Base-by-base conservation (phyloP, 1,140 invertebrate genomes). In the Papilio aristodemus region DNA sequence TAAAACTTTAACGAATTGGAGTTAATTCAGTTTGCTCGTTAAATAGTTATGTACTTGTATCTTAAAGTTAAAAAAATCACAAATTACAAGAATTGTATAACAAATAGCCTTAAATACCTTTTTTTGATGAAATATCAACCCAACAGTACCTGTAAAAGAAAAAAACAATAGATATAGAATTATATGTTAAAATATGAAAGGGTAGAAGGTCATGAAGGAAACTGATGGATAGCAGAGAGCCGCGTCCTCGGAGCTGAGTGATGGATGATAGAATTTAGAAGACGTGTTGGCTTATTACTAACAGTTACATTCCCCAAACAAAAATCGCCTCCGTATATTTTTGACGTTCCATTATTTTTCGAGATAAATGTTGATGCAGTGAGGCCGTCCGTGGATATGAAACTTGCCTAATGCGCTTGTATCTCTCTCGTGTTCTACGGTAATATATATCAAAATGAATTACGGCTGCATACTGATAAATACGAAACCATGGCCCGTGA, bases 331-430 rank as follows among this genome's bases (percentile, higher is more conserved):
- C 73, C 71, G 71, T 76, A 74, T 70, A 71, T 75, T 72, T 83
- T 72, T 83, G 86, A 90, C 85, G 75, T 89, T 83, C 82, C 88
- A 90, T 90, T 89, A 90, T 86, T 89, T 89, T 81, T 81, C 75
- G 81, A 85, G 85, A 87, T 83, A 84, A 90, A 89, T 87, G 84
- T 88, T 85, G 78, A 79, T 79, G 75, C 79, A 80, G 75, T 77
- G 64, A 66, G 71, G 67, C 70, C 80, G 73, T 72, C 75, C 75
- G 58, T 68, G 70, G 73, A 69, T 75, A 80, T 78, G 75, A 71
- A 74, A 77, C 41, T 46, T 66, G 43, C 63, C 63, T 66, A 66
- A 66, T 66, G 63, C 63, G 63, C 63, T 50, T 32, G 63, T 66
- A 66, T 66, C 63, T 50, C 32, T 66, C 43, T 50, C 63, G 25